These are phyloP conservation scores for Agriopis aurantiaria DNA, from an alignment of 2,888 invertebrate species.

Conservation along the genomic window DNA sequence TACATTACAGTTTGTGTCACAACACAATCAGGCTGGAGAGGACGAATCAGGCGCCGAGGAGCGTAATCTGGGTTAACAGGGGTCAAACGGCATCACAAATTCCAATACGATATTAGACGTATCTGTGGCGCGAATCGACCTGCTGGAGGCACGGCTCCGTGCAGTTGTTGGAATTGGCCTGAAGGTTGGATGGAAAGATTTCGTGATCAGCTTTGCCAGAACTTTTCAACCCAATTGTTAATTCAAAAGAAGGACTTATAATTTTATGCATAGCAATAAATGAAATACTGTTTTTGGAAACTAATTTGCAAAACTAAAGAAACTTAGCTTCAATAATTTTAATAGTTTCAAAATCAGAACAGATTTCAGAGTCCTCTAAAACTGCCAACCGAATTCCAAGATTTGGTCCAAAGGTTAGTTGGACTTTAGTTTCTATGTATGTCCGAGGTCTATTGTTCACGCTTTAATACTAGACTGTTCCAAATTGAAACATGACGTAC, in stretches of 20 bases:
- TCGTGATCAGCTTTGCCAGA: not conserved
- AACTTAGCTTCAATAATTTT: too few species aligned
- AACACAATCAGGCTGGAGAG: slow-evolving; percentile 85
- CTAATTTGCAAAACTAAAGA: too few species aligned
- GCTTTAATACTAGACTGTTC: slow-evolving; percentile 20
- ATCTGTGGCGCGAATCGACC: slow-evolving; percentile 86
- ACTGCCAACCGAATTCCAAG: not conserved
- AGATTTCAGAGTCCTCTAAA: not conserved
- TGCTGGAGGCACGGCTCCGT: slow-evolving; percentile 66
- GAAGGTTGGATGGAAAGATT: slow-evolving; percentile 34
- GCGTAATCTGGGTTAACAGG: slow-evolving; percentile 91
- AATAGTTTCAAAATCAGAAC: not conserved
- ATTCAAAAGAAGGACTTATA: not conserved
- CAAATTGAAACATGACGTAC: slow-evolving; percentile 31
- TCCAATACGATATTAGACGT: slow-evolving; percentile 88
- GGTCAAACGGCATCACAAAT: slow-evolving; percentile 91
- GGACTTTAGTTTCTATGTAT: not conserved
- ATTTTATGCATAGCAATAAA: not conserved
- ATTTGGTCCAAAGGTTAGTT: not conserved
- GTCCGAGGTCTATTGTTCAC: slow-evolving; percentile 7
- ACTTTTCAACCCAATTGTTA: not conserved
- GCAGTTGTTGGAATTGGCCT: slow-evolving; percentile 43
- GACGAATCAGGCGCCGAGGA: slow-evolving; percentile 87
- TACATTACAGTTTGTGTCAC: slow-evolving; percentile 87
- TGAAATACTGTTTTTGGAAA: too few species aligned